Conservation (phyloP, 2,113 vertebrate genomes). For the Plecotus auritus region DNA sequence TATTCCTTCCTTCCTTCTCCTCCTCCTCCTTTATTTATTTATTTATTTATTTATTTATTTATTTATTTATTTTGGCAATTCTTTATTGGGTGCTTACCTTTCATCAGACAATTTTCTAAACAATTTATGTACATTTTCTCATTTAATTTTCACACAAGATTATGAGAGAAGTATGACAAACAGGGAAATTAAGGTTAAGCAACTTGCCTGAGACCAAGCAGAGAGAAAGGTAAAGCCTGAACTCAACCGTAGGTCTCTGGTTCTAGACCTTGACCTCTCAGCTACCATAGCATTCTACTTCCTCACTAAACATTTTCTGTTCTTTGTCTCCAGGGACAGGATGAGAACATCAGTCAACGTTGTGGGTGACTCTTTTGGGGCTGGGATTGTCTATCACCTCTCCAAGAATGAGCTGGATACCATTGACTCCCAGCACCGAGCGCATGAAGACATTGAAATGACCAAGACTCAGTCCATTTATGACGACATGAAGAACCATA, state of each 20-base stretch:
- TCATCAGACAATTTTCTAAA: not conserved
- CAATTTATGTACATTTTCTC: not conserved
- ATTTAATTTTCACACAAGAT: not conserved
- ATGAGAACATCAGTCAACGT: conserved; percentile 99
- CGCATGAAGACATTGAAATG: conserved; percentile 95
- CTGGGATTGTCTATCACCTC: conserved; percentile 97
- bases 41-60: too few species aligned
- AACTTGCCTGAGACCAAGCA: not conserved
- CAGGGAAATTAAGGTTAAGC: not conserved
- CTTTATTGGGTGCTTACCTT: not conserved
- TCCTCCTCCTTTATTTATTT: not conserved
- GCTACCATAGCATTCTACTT: not conserved
- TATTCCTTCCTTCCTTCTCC: not conserved
- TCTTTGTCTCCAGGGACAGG: conserved; percentile 87
- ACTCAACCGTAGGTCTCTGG: not conserved
- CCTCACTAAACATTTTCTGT: conserved; percentile 29
- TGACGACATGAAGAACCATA: conserved; percentile 97
- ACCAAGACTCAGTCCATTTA: conserved; percentile 95
- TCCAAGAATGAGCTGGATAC: conserved; percentile 93
- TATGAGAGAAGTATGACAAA: not conserved
- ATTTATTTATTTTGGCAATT: not conserved
- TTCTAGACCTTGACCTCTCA: not conserved
- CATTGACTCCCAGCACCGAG: conserved; percentile 89
- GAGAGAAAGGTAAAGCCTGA: not conserved
- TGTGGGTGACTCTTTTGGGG: conserved; percentile 96